A percentile compares a stretch with the other conserved stretches of the same genome.
phyloP scores from a whole-genome alignment of 2,113 vertebrate species.

The Ursus arctos region DNA sequence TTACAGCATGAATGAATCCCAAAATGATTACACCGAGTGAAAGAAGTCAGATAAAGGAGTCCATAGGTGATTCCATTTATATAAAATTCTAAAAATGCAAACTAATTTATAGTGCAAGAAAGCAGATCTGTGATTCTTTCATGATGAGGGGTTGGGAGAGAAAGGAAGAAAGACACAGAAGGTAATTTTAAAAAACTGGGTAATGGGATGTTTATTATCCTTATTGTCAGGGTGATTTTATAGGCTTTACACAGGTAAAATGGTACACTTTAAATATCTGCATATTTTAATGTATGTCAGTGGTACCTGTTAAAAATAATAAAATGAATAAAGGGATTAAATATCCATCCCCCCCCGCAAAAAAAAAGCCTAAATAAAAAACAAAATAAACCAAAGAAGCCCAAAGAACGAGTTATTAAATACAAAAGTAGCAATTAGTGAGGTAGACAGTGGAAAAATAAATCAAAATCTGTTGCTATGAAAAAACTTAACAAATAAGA shows the following conservation, averaged over 20 bases:
- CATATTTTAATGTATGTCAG: neutral
- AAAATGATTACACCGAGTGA: neutral
- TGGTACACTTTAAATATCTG: neutral
- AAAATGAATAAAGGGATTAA: neutral
- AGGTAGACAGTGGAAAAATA: neutral
- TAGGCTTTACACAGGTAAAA: neutral
- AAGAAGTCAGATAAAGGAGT: neutral
- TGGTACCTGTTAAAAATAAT: neutral
- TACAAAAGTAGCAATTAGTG: neutral
- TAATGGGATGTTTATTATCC: neutral
- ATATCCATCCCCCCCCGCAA: accelerated
- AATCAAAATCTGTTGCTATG: neutral
- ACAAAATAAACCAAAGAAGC: neutral
- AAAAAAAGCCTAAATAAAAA: neutral
- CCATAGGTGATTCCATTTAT: neutral
- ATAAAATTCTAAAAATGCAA: neutral
- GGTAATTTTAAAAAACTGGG: neutral
- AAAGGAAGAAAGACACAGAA: neutral
- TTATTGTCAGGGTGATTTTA: neutral
- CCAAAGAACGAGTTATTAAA: neutral
- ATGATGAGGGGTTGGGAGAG: neutral
- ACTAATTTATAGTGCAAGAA: neutral
- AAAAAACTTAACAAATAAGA: neutral
- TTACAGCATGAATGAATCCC: neutral
- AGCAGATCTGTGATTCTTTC: neutral